A percentile compares a stretch with the other conserved stretches of the same genome.
phyloP scores from a whole-genome alignment of 92 coral and sea anemone genomes.

The Epizoanthus scotinus region DNA sequence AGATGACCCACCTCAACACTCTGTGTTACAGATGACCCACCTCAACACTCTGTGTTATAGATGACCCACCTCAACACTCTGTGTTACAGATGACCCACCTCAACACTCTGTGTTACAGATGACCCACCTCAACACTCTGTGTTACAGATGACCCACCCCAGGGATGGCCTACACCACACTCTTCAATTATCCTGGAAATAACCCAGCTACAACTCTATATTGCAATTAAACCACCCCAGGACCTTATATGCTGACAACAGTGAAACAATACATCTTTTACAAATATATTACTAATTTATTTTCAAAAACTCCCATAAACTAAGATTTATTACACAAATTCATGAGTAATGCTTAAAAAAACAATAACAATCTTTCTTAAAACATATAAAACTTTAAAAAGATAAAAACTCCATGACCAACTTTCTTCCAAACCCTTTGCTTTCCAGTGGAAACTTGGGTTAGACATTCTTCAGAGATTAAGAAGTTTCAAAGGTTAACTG shows the following conservation, averaged over 20 bases:
- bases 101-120: too few species aligned
- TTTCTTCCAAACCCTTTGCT: neutral
- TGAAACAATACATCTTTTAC: neutral
- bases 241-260: neutral
- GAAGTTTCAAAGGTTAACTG: neutral
- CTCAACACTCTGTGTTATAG: too few species aligned
- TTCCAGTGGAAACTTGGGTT: neutral
- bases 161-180: too few species aligned
- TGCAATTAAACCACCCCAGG: too few species aligned
- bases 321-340: neutral
- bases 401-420: neutral
- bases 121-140: too few species aligned
- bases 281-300: slow-evolving; percentile 5
- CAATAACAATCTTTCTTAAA: neutral
- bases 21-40: too few species aligned
- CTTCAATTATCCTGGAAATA: too few species aligned
- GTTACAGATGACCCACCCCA: too few species aligned
- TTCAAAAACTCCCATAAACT: slow-evolving; percentile 6
- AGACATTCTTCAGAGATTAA: neutral
- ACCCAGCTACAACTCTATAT: too few species aligned
- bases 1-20: too few species aligned
- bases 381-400: neutral
- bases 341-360: neutral
- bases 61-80: too few species aligned
- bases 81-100: too few species aligned